Percentiles rank a stretch among this genome's conserved stretches.
Evolutionary conservation across 2,797 vertebrate genomes (phyloP).

Genomic region (Ctenochaetus hawaiiensis): DNA sequence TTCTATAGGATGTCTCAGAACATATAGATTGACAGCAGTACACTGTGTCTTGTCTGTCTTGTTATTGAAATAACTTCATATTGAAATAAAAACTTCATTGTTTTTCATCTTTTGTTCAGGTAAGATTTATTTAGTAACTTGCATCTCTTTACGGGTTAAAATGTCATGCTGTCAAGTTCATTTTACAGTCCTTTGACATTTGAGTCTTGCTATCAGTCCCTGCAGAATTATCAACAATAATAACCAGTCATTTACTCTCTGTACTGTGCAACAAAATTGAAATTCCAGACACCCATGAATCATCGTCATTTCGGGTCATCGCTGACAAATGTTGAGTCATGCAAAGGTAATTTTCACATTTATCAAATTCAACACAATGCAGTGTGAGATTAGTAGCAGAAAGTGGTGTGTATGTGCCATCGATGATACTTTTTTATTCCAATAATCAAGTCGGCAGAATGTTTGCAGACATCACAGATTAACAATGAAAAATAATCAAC

Average conservation of each 20-base stretch:
- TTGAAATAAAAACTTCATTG: conserved; percentile 1
- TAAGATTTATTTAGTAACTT: background rate
- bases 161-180: background rate
- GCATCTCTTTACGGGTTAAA: background rate
- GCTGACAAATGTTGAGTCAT: conserved; percentile 1
- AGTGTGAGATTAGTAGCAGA: background rate
- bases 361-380: background rate
- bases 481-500: background rate
- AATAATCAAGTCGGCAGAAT: background rate
- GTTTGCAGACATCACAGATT: background rate
- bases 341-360: background rate
- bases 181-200: conserved; percentile 24
- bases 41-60: background rate
- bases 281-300: conserved; percentile 24
- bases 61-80: background rate
- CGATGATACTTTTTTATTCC: background rate
- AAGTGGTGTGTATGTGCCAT: background rate
- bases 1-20: background rate
- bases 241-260: conserved; percentile 8
- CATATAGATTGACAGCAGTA: background rate
- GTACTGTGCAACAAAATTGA: background rate
- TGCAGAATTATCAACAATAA: conserved; percentile 8
- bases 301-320: conserved; percentile 3
- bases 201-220: conserved; percentile 1
- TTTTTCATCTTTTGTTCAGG: conserved; percentile 4